Conservation (phyloP, 1,140 invertebrate species). For the Chionoecetes opilio region DNA sequence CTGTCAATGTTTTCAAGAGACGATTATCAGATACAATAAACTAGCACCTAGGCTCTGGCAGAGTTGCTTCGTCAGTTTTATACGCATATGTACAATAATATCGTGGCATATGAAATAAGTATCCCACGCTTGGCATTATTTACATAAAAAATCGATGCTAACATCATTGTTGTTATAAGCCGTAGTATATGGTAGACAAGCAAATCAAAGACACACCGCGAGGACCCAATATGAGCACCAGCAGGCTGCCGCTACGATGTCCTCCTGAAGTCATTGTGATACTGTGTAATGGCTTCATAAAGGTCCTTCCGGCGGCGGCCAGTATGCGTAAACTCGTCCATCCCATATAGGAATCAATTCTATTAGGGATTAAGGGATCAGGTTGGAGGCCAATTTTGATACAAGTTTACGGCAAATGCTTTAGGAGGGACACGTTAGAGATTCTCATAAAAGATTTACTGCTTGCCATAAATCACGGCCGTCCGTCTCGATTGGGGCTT, state of each 20-base stretch:
- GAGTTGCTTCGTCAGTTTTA: too few species aligned
- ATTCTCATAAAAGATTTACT: conserved; percentile 41
- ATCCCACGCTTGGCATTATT: too few species aligned
- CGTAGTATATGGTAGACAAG: too few species aligned
- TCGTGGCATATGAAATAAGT: not conserved
- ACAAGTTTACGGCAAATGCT: conserved; percentile 36
- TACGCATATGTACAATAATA: not conserved
- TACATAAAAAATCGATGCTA: too few species aligned
- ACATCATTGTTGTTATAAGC: too few species aligned
- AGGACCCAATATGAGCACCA: not conserved
- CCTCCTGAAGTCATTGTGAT: not conserved
- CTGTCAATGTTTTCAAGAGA: too few species aligned
- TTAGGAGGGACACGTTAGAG: conserved; percentile 37
- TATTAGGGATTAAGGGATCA: conserved; percentile 28
- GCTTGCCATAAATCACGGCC: conserved; percentile 33
- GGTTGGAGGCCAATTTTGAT: conserved; percentile 35
- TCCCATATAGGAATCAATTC: conserved; percentile 37
- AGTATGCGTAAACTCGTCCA: conserved; percentile 7
- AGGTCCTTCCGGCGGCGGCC: not conserved
- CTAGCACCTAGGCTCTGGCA: too few species aligned
- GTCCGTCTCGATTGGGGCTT: not conserved
- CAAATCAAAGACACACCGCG: not conserved
- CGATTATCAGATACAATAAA: too few species aligned
- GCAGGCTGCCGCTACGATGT: not conserved
- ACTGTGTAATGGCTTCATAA: conserved; percentile 17